Evolutionary conservation across 2,113 vertebrate genomes (phyloP).

Genomic region (Nestor notabilis): DNA sequence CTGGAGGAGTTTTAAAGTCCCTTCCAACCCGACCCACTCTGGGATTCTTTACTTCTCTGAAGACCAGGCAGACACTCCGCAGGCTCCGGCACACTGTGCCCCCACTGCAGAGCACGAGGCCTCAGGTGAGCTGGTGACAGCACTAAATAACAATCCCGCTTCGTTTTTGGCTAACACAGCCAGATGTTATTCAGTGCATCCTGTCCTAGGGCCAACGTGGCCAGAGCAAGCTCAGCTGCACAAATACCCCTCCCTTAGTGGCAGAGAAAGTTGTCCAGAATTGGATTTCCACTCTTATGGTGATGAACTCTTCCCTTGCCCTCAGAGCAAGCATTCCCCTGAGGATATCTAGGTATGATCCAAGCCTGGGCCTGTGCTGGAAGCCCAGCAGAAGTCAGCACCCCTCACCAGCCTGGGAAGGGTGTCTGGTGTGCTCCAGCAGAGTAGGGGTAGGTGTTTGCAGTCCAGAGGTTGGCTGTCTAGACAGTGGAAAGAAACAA

Average conservation of each 20-base stretch:
- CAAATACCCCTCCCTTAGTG: neutral
- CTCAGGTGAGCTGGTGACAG: neutral
- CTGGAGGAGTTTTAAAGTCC: neutral
- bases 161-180: neutral
- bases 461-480: constrained; percentile 20
- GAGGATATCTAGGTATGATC: neutral
- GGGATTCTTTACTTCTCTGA: neutral
- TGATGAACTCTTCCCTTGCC: neutral
- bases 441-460: neutral
- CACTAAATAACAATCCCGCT: neutral
- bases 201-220: neutral
- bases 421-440: neutral
- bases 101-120: fast-evolving
- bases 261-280: neutral
- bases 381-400: neutral
- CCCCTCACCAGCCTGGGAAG: neutral
- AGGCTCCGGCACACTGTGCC: neutral
- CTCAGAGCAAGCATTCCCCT: neutral
- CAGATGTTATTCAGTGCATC: neutral
- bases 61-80: neutral
- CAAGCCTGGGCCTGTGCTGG: neutral
- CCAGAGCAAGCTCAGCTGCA: neutral
- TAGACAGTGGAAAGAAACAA: constrained; percentile 47
- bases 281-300: neutral
- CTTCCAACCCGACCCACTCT: neutral